Conservation (phyloP, 2,113 vertebrate species). For the Callionymus lyra region DNA sequence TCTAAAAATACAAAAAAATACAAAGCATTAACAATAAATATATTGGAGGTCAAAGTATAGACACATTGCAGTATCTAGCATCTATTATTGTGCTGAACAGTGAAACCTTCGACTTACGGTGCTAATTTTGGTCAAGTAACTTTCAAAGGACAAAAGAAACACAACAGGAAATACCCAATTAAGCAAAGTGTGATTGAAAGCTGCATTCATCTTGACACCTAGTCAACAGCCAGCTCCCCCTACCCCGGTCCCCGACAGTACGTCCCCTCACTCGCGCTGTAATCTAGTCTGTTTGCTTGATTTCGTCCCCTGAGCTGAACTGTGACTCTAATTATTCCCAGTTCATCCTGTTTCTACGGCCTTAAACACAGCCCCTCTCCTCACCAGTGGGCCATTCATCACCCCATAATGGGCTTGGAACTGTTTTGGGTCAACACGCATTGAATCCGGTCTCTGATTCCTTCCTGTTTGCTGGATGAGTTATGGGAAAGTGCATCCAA, state of each 20-base stretch:
- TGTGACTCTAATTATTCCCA: constrained; percentile 44
- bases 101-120: too few species aligned
- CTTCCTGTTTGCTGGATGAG: constrained; percentile 53
- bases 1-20: too few species aligned
- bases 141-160: too few species aligned
- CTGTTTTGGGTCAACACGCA: constrained; percentile 50
- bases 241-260: constrained; percentile 10
- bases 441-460: constrained; percentile 44
- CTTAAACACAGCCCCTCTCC: constrained; percentile 32
- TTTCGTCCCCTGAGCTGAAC: constrained; percentile 30
- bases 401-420: constrained; percentile 47
- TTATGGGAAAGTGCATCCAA: constrained; percentile 40
- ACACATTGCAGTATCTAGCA: too few species aligned
- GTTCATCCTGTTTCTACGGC: constrained; percentile 24
- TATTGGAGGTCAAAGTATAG: too few species aligned
- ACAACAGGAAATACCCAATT: too few species aligned
- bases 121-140: too few species aligned
- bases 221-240: constrained; percentile 13
- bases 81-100: too few species aligned
- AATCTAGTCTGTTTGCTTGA: constrained; percentile 11
- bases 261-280: too few species aligned
- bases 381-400: constrained; percentile 51
- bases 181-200: too few species aligned
- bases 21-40: too few species aligned
- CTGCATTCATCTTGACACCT: constrained; percentile 22